Evolutionary conservation across 2,888 invertebrate species (phyloP), one percentile per base, ranked within the genome.

Genomic region (Abrostola triplasia): DNA sequence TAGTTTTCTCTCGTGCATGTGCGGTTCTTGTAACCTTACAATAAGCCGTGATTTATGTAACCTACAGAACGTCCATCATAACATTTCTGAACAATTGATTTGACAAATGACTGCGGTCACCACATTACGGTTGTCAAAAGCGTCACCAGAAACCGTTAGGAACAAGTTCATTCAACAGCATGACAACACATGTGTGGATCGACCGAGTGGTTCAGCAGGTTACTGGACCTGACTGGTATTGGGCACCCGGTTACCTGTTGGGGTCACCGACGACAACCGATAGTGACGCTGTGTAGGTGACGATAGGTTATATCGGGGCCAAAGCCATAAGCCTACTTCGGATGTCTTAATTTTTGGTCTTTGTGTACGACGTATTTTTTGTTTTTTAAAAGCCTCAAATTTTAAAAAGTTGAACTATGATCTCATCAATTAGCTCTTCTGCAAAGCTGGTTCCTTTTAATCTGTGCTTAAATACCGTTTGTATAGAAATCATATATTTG

Each of bases 161-260:
- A 47, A 50, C 61, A 48, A 57, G 60, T 73, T 70, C 67, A 73
- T 77, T 77, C 74, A 69, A 65, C 42, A 67, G 55, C 57, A 49
- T 58, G 59, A 72, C 54, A 71, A 60, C 70, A 58, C 58, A 60
- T 60, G 71, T 58, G 59, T 65, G 63, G 59, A 70, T 59, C 61
- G 50, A 57, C 56, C 64, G 56, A 86, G 82, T 81, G 64, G 82
- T 67, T 63, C 47, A 59, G 69, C 82, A 63, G 73, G 77, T 77
- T 70, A 59, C 51, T 55, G 53, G 74, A 84, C 85, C 85, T 84
- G 85, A 84, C 76, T 77, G 64, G 68, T 82, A 82, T 89, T 87
- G 85, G 86, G 81, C 82, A 86, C 83, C 79, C 83, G 87, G 88
- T 85, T 84, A 88, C 77, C 84, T 76, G 78, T 78, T 67, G 64